These are phyloP conservation scores for Nematopogon swammerdamellus DNA, from an alignment of 2,888 invertebrate species.

Conservation along the genomic window DNA sequence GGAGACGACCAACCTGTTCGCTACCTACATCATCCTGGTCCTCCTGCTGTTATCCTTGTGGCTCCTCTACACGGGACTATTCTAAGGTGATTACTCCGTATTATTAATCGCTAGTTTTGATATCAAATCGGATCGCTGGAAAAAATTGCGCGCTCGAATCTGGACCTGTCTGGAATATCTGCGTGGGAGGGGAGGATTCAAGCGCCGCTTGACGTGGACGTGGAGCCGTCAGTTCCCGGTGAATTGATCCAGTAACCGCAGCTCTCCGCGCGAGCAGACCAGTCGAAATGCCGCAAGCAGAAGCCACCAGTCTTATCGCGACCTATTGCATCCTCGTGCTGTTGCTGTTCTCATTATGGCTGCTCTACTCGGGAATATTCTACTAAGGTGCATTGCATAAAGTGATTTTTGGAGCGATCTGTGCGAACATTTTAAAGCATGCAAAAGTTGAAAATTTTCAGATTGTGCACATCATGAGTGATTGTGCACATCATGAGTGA, in stretches of 20 bases:
- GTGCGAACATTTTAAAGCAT: no score
- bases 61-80: conserved; percentile 65
- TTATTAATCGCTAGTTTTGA: neutral
- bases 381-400: neutral
- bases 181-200: neutral
- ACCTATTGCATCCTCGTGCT: conserved; percentile 54
- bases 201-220: neutral
- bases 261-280: neutral
- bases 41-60: conserved; percentile 63
- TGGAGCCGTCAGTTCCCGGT: neutral
- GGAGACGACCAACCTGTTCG: conserved; percentile 65
- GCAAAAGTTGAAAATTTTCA: no score
- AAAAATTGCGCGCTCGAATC: neutral
- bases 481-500: no score
- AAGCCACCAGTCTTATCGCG: conserved; percentile 49
- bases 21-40: conserved; percentile 68
- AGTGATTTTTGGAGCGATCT: no score
- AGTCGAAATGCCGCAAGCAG: conserved; percentile 17
- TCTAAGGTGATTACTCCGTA: conserved; percentile 20
- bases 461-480: no score
- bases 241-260: neutral
- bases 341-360: conserved; percentile 49
- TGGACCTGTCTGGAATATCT: neutral
- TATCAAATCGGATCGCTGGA: neutral
- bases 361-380: conserved; percentile 45